Evolutionary conservation across 2,113 vertebrate species (phyloP).

Genomic region (Petromus typicus): DNA sequence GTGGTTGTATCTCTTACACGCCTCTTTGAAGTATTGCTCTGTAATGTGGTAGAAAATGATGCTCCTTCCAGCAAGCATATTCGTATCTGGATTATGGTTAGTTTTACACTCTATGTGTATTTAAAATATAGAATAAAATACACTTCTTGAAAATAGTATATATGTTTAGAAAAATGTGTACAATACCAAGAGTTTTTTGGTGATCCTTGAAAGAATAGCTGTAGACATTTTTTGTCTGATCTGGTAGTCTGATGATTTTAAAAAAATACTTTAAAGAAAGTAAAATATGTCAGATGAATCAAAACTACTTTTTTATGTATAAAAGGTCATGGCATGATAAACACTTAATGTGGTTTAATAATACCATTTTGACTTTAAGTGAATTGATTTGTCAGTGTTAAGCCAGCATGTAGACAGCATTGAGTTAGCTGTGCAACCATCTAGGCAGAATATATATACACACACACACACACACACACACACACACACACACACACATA

Average conservation of each 20-base stretch:
- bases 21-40: slow-evolving; percentile 94
- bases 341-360: neutral
- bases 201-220: slow-evolving; percentile 17
- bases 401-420: neutral
- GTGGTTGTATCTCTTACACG: slow-evolving; percentile 92
- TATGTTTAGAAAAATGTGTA: slow-evolving; percentile 13
- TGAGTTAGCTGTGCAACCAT: neutral
- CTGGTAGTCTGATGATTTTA: slow-evolving; percentile 44
- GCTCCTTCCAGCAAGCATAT: slow-evolving; percentile 88
- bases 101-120: slow-evolving; percentile 68
- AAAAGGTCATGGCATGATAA: neutral
- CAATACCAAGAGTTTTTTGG: neutral
- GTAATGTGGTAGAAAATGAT: slow-evolving; percentile 84
- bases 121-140: neutral
- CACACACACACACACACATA: too few species aligned
- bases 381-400: slow-evolving; percentile 39
- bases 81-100: slow-evolving; percentile 95
- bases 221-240: neutral
- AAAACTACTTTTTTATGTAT: neutral
- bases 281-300: neutral
- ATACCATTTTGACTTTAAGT: slow-evolving; percentile 27
- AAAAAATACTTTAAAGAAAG: neutral
- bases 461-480: too few species aligned
- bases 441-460: too few species aligned
- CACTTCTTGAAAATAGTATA: neutral